Conservation (phyloP, 1,140 invertebrate species). For the Colletes latitarsis region DNA sequence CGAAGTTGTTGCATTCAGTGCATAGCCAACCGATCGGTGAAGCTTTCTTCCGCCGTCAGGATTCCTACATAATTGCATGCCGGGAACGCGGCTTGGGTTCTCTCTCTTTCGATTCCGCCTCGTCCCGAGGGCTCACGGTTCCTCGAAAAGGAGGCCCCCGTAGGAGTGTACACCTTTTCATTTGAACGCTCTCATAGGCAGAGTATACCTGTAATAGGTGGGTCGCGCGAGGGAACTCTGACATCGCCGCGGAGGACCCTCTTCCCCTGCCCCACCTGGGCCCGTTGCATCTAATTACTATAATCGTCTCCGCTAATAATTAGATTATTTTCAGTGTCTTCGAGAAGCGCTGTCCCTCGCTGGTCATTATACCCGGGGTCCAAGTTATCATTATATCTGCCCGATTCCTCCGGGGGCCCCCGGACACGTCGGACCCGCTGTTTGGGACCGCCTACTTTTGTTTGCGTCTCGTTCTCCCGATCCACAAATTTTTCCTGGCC, state of each 20-base stretch:
- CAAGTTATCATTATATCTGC: conserved; percentile 67
- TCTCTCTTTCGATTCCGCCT: conserved; percentile 48
- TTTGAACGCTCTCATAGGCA: conserved; percentile 60
- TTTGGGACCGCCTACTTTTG: neutral
- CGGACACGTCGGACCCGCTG: conserved; percentile 2
- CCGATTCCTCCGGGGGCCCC: conserved; percentile 13
- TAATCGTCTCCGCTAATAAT: conserved; percentile 68
- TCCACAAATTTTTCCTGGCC: neutral
- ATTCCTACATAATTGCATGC: conserved; percentile 63
- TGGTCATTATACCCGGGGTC: conserved; percentile 47
- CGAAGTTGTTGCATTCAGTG: conserved; percentile 47
- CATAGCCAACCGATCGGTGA: conserved; percentile 45
- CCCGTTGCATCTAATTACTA: conserved; percentile 64
- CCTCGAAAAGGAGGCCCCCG: conserved; percentile 55
- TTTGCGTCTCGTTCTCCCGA: conserved; percentile 8
- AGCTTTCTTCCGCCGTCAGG: conserved; percentile 60
- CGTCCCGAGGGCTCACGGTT: conserved; percentile 48
- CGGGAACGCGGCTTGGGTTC: conserved; percentile 29
- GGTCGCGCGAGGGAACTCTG: conserved; percentile 37
- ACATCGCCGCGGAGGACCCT: neutral
- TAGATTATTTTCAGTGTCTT: conserved; percentile 71
- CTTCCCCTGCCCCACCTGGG: conserved; percentile 1
- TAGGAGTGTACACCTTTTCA: conserved; percentile 62
- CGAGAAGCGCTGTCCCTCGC: conserved; percentile 38
- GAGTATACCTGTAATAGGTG: conserved; percentile 61